phyloP scores from a whole-genome alignment of 2,113 vertebrate species.

The Prunella himalayana region DNA sequence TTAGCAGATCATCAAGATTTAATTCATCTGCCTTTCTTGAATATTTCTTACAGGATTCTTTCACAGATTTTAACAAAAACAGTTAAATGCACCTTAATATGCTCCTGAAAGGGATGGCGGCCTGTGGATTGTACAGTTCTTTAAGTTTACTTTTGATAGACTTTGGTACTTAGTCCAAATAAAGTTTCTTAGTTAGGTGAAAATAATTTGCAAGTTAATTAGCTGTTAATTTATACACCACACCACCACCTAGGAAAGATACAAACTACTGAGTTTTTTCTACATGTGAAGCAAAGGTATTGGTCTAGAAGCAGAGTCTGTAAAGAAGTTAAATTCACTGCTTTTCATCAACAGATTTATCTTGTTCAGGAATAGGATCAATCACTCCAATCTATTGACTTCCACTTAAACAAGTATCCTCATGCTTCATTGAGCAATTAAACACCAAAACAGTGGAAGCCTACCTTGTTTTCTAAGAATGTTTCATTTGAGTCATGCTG shows the following conservation, averaged over 20 bases:
- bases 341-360: background rate
- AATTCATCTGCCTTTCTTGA: background rate
- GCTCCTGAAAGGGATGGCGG: background rate
- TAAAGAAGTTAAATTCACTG: background rate
- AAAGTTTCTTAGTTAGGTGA: background rate
- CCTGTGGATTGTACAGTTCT: background rate
- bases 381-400: background rate
- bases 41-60: background rate
- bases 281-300: background rate
- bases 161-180: background rate
- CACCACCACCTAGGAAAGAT: background rate
- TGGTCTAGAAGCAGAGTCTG: background rate
- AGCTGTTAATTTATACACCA: background rate
- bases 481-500: background rate
- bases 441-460: background rate
- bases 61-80: background rate
- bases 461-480: background rate
- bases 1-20: background rate
- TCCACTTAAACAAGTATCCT: background rate
- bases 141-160: background rate
- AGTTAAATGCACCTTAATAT: background rate
- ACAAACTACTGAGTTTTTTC: background rate
- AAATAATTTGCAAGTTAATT: background rate
- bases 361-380: background rate
- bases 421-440: background rate